A percentile compares a stretch with the other conserved stretches of the same genome.
phyloP scores from a whole-genome alignment of 2,888 invertebrate genomes.

The Helobdella robusta region DNA sequence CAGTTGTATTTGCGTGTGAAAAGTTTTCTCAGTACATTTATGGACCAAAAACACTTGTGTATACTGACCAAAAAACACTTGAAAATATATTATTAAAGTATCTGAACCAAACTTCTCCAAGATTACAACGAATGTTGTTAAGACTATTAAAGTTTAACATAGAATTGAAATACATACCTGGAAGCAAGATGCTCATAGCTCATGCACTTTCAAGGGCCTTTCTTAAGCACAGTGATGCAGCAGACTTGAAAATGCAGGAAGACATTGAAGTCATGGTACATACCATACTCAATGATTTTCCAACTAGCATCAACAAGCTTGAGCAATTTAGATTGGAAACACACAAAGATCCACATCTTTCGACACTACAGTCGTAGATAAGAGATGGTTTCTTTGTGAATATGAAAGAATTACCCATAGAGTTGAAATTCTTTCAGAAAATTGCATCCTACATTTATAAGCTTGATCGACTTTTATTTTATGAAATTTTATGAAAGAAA shows the following conservation, averaged over 20 bases:
- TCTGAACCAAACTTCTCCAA: too few species aligned
- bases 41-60: slow-evolving; percentile 29
- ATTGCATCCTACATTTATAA: slow-evolving; percentile 23
- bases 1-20: slow-evolving; percentile 30
- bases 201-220: slow-evolving; percentile 33
- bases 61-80: slow-evolving; percentile 34
- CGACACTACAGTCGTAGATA: slow-evolving; percentile 10
- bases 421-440: not conserved
- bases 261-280: slow-evolving; percentile 28
- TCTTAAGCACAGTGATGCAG: not conserved
- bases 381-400: not conserved
- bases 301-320: slow-evolving; percentile 15
- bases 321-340: slow-evolving; percentile 23
- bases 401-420: slow-evolving; percentile 10
- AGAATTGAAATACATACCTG: slow-evolving; percentile 28
- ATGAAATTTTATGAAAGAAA: slow-evolving; percentile 11
- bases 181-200: slow-evolving; percentile 33
- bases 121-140: slow-evolving; percentile 31
- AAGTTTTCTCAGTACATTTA: slow-evolving; percentile 32
- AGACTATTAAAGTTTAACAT: slow-evolving; percentile 29
- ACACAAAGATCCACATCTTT: slow-evolving; percentile 10
- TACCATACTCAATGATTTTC: slow-evolving; percentile 17
- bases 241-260: not conserved
- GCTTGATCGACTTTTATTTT: slow-evolving; percentile 18
- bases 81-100: slow-evolving; percentile 11